Conservation (phyloP, 2,113 vertebrate genomes). For the Rissa tridactyla region DNA sequence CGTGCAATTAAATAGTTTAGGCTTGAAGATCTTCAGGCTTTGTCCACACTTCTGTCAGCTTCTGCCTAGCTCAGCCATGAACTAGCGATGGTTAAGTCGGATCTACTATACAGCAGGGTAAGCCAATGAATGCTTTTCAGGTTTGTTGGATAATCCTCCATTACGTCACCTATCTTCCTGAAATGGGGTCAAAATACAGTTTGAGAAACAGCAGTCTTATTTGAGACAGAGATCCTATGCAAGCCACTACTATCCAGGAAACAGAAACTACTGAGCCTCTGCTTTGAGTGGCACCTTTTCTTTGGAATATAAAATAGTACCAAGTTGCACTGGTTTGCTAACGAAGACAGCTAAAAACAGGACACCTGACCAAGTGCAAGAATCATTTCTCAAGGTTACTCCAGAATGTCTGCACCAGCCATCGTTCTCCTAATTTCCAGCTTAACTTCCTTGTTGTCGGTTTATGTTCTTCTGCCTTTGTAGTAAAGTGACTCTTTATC, state of each 20-base stretch:
- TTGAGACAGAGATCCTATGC: background rate
- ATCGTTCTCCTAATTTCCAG: background rate
- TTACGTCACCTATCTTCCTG: background rate
- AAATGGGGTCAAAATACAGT: background rate
- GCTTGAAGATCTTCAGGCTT: background rate
- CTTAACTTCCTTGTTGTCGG: background rate
- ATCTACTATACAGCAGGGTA: background rate
- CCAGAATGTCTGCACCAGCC: background rate
- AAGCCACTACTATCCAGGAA: background rate
- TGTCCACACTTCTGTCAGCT: background rate
- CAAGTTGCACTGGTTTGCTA: background rate
- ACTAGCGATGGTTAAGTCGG: background rate
- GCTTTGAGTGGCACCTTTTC: background rate
- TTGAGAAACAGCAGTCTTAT: background rate
- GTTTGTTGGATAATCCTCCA: background rate
- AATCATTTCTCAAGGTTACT: fast-evolving
- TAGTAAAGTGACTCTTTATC: background rate
- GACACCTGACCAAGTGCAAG: background rate
- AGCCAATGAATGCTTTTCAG: background rate
- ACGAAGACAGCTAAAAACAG: background rate
- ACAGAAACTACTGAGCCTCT: background rate
- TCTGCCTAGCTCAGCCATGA: background rate
- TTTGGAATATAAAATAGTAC: background rate
- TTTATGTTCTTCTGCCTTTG: background rate
- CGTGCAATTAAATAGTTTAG: background rate